phyloP scores from a whole-genome alignment of 2,797 vertebrate species.

The Linurgus olivaceus region DNA sequence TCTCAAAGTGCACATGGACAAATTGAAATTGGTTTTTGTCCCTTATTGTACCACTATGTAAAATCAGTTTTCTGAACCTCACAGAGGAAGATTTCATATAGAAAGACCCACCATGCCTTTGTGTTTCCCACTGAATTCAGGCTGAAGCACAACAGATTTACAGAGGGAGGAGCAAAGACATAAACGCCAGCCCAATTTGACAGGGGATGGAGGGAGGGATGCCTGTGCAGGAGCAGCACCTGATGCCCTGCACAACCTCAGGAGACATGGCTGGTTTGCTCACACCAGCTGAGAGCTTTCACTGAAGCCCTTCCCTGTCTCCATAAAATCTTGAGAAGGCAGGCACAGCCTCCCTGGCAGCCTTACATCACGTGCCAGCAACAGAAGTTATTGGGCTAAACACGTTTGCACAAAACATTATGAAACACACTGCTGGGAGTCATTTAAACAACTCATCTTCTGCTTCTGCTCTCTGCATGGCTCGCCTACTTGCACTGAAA shows the following conservation, averaged over 20 bases:
- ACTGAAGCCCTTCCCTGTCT: background rate
- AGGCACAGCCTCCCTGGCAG: background rate
- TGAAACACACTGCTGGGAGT: background rate
- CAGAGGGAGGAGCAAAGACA: background rate
- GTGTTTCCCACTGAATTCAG: background rate
- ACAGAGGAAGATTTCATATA: background rate
- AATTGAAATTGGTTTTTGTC: background rate
- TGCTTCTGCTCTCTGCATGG: background rate
- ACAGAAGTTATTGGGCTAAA: background rate
- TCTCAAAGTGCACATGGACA: background rate
- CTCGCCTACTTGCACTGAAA: background rate
- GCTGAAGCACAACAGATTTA: background rate
- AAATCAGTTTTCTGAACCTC: background rate
- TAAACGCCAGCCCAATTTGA: background rate
- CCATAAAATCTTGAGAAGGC: background rate
- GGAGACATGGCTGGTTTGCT: fast-evolving
- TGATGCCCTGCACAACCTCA: background rate
- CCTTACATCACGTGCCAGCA: background rate
- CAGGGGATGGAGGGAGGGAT: background rate
- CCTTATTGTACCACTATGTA: background rate
- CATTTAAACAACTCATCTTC: background rate
- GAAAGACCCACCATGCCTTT: background rate
- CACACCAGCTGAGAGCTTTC: background rate
- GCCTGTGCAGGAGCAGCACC: background rate
- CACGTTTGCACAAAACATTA: background rate